Evolutionary conservation across 2,113 vertebrate species (phyloP).

Genomic region (Shinisaurus crocodilurus): DNA sequence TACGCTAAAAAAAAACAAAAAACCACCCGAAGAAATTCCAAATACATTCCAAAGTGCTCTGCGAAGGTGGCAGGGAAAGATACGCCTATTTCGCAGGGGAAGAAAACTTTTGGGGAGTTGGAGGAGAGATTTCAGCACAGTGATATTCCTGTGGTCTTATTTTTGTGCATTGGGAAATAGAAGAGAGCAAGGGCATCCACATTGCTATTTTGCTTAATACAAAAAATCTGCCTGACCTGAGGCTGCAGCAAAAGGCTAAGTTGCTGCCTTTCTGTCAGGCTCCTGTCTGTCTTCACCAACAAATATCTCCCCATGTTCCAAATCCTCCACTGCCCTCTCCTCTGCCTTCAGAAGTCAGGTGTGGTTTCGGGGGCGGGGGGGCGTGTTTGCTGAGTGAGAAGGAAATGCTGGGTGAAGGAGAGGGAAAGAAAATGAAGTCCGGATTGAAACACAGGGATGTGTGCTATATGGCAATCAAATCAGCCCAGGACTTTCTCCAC

Average conservation of each 20-base stretch:
- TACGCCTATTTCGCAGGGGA: background rate
- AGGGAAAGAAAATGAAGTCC: slow-evolving; percentile 14
- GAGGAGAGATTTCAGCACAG: background rate
- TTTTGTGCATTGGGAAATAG: slow-evolving; percentile 24
- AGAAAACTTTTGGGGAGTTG: background rate
- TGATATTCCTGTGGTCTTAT: slow-evolving; percentile 15
- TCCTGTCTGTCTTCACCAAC: slow-evolving; percentile 25
- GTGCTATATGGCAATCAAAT: slow-evolving; percentile 42
- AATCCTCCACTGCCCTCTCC: slow-evolving; percentile 40
- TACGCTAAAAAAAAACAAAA: background rate
- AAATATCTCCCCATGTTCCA: background rate
- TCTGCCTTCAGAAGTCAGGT: slow-evolving; percentile 45
- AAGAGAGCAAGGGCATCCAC: slow-evolving; percentile 12
- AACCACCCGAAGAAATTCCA: background rate
- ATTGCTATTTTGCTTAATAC: slow-evolving; percentile 30
- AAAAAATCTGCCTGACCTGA: slow-evolving; percentile 45
- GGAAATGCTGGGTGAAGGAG: slow-evolving; percentile 22
- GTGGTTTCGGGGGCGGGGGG: no score
- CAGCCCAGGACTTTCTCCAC: slow-evolving; percentile 37
- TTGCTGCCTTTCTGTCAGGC: background rate
- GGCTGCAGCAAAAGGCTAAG: slow-evolving; percentile 18
- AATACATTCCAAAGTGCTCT: no score
- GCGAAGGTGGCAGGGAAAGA: no score
- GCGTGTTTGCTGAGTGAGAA: slow-evolving; percentile 48
- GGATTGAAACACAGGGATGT: slow-evolving; percentile 41